Percentiles rank a stretch among this genome's conserved stretches.
Conservation (phyloP, 2,797 vertebrate species). For the Malurus splendens region DNA sequence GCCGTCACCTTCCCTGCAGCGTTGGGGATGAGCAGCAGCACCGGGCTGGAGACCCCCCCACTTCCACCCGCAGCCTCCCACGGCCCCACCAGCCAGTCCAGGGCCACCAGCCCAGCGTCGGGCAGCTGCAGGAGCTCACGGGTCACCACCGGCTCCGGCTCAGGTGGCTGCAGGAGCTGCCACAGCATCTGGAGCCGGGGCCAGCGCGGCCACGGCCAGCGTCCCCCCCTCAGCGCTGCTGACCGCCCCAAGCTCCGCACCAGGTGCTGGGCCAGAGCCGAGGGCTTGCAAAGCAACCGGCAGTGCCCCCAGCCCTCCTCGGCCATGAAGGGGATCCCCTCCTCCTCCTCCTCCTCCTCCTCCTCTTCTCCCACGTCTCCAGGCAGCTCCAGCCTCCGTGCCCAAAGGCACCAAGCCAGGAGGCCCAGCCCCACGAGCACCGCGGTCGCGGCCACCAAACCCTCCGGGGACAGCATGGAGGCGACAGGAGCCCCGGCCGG, state of each 20-base stretch:
- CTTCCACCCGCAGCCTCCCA: not conserved
- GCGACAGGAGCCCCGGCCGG: not conserved
- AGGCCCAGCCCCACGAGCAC: not conserved
- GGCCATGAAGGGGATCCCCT: constrained; percentile 10
- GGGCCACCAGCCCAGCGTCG: constrained; percentile 78
- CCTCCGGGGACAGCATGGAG: not conserved
- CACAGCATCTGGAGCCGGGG: constrained; percentile 78
- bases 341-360: not conserved
- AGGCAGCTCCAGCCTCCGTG: not conserved
- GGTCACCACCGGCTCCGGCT: constrained; percentile 53
- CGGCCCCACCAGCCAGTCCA: constrained; percentile 82
- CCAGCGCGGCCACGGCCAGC: constrained; percentile 70
- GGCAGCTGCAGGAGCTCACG: constrained; percentile 80
- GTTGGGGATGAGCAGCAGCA: constrained; percentile 84
- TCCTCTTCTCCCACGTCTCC: not conserved
- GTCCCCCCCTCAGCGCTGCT: not conserved
- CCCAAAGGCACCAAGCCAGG: not conserved
- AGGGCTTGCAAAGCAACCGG: constrained; percentile 80
- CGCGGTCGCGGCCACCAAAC: not conserved
- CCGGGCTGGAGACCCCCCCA: not conserved
- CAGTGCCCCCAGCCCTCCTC: constrained; percentile 14
- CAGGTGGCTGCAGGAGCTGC: constrained; percentile 68
- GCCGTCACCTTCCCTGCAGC: constrained; percentile 75
- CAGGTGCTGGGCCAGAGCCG: constrained; percentile 78
- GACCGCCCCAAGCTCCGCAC: constrained; percentile 68